A percentile compares a stretch with the other conserved stretches of the same genome.
These are phyloP conservation scores for Ahaetulla prasina DNA, from an alignment of 2,113 vertebrate species.

Conservation along the genomic window DNA sequence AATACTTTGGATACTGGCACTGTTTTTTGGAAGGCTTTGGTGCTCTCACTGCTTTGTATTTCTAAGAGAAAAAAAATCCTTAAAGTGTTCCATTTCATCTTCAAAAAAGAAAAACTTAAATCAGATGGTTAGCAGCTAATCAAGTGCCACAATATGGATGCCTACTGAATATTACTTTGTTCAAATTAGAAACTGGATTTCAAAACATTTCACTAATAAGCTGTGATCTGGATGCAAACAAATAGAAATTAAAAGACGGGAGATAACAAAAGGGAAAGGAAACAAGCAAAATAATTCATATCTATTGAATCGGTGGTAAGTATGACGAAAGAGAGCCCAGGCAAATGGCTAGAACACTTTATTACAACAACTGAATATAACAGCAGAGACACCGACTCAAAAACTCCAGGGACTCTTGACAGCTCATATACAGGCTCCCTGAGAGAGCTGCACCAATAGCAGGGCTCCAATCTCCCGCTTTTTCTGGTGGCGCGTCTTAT, in stretches of 20 bases:
- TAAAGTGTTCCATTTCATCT: too few species aligned
- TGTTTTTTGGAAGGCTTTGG: conserved; percentile 29
- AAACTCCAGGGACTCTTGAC: too few species aligned
- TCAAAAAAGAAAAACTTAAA: not conserved
- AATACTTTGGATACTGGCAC: conserved; percentile 44
- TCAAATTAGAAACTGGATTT: not conserved
- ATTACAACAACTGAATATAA: too few species aligned
- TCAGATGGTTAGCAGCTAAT: not conserved
- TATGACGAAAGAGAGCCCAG: too few species aligned
- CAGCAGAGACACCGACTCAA: too few species aligned
- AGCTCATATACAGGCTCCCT: too few species aligned
- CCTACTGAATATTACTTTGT: not conserved
- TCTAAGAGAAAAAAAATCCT: not conserved
- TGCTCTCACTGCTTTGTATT: not conserved
- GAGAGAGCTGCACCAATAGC: too few species aligned
- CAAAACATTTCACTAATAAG: not conserved
- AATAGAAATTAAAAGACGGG: not conserved
- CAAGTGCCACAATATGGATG: not conserved
- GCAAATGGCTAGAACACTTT: too few species aligned
- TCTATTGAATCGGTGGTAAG: too few species aligned
- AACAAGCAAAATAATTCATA: not conserved
- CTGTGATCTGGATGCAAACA: not conserved
- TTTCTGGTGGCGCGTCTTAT: too few species aligned
- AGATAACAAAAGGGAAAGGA: not conserved
- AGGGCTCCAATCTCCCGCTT: too few species aligned